Percentiles rank a stretch among this genome's conserved stretches.
Evolutionary conservation across 35 echinoderm and acorn worm species (phyloP).

Genomic region (Amphiura filiformis): DNA sequence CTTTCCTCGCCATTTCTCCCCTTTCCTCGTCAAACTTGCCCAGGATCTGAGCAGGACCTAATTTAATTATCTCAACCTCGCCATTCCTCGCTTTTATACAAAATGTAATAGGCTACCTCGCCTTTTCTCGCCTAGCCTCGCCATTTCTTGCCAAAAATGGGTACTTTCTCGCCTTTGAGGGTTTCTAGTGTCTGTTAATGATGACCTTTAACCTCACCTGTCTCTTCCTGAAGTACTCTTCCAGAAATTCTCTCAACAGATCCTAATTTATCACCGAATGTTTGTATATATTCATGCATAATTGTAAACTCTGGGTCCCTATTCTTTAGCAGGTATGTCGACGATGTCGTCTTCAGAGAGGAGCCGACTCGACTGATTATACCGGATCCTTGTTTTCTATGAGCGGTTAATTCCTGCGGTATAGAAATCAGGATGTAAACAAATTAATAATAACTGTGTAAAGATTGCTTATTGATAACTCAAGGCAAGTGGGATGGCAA

Average conservation of each 20-base stretch:
- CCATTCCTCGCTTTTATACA: too few relatives aligned
- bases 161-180: too few relatives aligned
- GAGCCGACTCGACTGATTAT: constrained; percentile 65
- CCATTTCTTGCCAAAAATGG: too few relatives aligned
- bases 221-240: constrained; percentile 80
- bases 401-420: constrained; percentile 81
- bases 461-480: too few relatives aligned
- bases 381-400: constrained; percentile 56
- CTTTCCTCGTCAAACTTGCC: too few relatives aligned
- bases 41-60: too few relatives aligned
- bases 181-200: too few relatives aligned
- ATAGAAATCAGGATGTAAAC: background rate
- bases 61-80: too few relatives aligned
- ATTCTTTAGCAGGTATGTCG: constrained; percentile 80
- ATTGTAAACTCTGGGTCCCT: constrained; percentile 93
- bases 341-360: constrained; percentile 59
- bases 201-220: constrained; percentile 36
- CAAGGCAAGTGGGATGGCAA: too few relatives aligned
- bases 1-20: too few relatives aligned
- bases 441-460: background rate
- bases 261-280: constrained; percentile 83
- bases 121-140: too few relatives aligned
- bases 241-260: constrained; percentile 90
- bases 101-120: too few relatives aligned
- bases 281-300: constrained; percentile 84